Conservation (phyloP, 2,113 vertebrate species). For the Prinia subflava region DNA sequence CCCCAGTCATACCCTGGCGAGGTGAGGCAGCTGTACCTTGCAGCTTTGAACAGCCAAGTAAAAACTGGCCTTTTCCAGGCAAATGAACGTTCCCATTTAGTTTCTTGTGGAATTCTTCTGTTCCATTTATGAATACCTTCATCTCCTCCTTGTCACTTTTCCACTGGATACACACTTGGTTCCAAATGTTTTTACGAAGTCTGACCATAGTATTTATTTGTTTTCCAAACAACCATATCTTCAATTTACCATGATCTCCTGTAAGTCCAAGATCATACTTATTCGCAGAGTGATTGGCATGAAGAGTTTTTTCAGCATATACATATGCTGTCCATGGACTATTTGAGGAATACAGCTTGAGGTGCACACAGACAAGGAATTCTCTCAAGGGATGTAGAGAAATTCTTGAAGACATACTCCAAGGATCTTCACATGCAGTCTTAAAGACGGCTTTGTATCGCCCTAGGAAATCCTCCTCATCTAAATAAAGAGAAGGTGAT, state of each 20-base stretch:
- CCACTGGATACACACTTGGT: conserved; percentile 64
- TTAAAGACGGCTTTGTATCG: conserved; percentile 64
- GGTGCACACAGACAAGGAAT: conserved; percentile 64
- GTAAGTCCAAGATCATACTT: conserved; percentile 56
- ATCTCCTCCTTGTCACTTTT: conserved; percentile 27
- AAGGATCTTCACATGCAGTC: conserved; percentile 43
- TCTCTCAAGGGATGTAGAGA: conserved; percentile 48
- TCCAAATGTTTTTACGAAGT: conserved; percentile 41
- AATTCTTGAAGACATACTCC: conserved; percentile 58
- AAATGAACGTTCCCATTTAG: not conserved
- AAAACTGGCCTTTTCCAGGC: conserved; percentile 46
- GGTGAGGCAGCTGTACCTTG: not conserved
- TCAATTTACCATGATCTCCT: conserved; percentile 26
- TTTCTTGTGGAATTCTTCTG: not conserved
- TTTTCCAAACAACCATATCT: conserved; percentile 64
- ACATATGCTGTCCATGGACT: conserved; percentile 57
- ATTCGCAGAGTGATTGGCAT: not conserved
- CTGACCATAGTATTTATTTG: not conserved
- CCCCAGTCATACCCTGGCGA: conserved; percentile 51
- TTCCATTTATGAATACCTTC: conserved; percentile 55
- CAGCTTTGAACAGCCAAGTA: conserved; percentile 64
- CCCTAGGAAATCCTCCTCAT: conserved; percentile 47
- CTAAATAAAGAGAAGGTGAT: conserved; percentile 40
- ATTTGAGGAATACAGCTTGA: conserved; percentile 46
- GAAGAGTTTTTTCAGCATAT: conserved; percentile 38